phyloP scores from a whole-genome alignment of 2,113 vertebrate genomes.

The Porphyrio hochstetteri region DNA sequence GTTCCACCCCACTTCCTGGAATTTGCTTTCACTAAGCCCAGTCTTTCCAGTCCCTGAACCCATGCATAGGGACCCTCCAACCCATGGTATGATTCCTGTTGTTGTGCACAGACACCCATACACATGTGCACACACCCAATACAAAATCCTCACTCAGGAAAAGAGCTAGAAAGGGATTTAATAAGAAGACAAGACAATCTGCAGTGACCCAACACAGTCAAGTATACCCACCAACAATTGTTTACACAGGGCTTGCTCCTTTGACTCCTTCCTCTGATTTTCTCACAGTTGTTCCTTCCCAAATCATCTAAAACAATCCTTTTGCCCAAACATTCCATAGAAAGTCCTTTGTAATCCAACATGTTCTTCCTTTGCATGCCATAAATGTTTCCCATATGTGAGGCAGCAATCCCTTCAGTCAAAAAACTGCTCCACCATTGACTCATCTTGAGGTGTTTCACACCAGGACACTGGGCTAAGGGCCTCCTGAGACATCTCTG shows the following conservation, averaged over 20 bases:
- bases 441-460: background rate
- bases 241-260: background rate
- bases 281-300: background rate
- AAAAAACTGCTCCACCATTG: background rate
- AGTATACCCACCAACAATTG: background rate
- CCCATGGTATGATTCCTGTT: background rate
- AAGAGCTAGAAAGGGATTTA: background rate
- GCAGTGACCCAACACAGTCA: background rate
- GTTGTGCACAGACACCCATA: background rate
- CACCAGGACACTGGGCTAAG: background rate
- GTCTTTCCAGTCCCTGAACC: background rate
- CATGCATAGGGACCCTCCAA: background rate
- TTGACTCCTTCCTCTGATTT: background rate
- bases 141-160: background rate
- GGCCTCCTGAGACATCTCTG: background rate
- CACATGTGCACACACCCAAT: accelerated
- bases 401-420: background rate
- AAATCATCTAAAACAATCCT: background rate
- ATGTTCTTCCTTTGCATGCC: background rate
- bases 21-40: background rate
- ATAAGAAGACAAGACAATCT: background rate
- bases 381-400: accelerated
- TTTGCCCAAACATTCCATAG: background rate
- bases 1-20: background rate
- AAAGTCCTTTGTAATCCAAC: background rate